phyloP scores from a whole-genome alignment of 2,888 invertebrate species.

The Pseudococcus viburni region DNA sequence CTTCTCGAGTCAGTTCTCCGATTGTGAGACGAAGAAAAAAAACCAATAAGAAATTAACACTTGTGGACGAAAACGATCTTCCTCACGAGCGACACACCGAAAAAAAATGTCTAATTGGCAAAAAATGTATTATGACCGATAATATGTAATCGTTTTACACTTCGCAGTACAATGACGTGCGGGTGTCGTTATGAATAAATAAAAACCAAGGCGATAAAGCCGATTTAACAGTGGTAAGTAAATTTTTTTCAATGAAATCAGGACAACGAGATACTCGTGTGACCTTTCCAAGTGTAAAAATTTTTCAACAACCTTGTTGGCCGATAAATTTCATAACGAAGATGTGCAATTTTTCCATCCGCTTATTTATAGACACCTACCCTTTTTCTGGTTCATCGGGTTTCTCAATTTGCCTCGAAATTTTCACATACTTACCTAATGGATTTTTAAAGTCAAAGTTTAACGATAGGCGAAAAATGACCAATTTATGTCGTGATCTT shows the following conservation, averaged over 20 bases:
- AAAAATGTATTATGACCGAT: slow-evolving; percentile 25
- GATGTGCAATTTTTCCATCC: slow-evolving; percentile 1
- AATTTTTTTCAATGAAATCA: slow-evolving; percentile 52
- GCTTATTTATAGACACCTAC: neutral
- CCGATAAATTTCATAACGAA: slow-evolving; percentile 3
- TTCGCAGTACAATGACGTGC: slow-evolving; percentile 42
- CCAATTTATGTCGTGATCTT: neutral
- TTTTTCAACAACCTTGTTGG: neutral
- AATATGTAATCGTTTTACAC: slow-evolving; percentile 45
- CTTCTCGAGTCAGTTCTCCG: neutral
- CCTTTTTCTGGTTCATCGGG: neutral
- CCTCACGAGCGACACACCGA: neutral
- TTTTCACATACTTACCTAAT: neutral
- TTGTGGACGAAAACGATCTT: neutral
- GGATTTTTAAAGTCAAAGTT: neutral
- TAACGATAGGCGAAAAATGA: neutral
- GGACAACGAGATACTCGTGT: slow-evolving; percentile 29
- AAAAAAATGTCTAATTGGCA: slow-evolving; percentile 33
- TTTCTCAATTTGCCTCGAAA: neutral
- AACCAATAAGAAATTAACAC: neutral
- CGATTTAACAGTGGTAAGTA: slow-evolving; percentile 48
- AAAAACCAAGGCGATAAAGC: slow-evolving; percentile 54
- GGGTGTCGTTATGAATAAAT: slow-evolving; percentile 55
- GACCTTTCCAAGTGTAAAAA: slow-evolving; percentile 46
- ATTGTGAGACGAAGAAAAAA: neutral